Percentiles rank a stretch among this genome's conserved stretches.
phyloP scores from a whole-genome alignment of 2,113 vertebrate species.

The Porphyrio hochstetteri region DNA sequence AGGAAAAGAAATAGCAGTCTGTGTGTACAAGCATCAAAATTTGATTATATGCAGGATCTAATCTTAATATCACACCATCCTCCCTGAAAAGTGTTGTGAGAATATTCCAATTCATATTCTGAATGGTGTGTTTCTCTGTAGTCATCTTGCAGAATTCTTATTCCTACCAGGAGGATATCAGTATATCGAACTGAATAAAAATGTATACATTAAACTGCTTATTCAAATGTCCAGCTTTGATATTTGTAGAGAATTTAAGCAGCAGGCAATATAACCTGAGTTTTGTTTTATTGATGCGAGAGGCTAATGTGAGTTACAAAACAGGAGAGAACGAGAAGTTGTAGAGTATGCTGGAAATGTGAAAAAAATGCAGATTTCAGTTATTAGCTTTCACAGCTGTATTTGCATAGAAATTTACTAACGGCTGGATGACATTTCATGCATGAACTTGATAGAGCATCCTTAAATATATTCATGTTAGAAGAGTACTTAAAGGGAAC shows the following conservation, averaged over 20 bases:
- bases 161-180: conserved; percentile 74
- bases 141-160: conserved; percentile 73
- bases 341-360: conserved; percentile 36
- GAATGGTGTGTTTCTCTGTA: conserved; percentile 77
- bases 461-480: conserved; percentile 52
- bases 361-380: conserved; percentile 63
- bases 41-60: conserved; percentile 79
- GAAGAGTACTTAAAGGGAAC: conserved; percentile 43
- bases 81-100: conserved; percentile 62
- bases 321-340: conserved; percentile 23
- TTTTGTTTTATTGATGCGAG: conserved; percentile 76
- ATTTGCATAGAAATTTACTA: conserved; percentile 67
- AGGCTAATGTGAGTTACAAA: conserved; percentile 25
- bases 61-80: conserved; percentile 75
- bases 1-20: conserved; percentile 62
- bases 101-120: conserved; percentile 78
- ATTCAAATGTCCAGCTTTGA: conserved; percentile 79
- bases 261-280: conserved; percentile 68
- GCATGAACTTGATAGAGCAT: conserved; percentile 37
- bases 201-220: conserved; percentile 80
- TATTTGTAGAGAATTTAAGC: conserved; percentile 77
- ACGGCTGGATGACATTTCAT: conserved; percentile 46
- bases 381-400: conserved; percentile 59
- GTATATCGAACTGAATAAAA: conserved; percentile 79
- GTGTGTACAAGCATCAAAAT: conserved; percentile 68